phyloP scores from a whole-genome alignment of 2,888 invertebrate genomes.

The Cantharis nigra region DNA sequence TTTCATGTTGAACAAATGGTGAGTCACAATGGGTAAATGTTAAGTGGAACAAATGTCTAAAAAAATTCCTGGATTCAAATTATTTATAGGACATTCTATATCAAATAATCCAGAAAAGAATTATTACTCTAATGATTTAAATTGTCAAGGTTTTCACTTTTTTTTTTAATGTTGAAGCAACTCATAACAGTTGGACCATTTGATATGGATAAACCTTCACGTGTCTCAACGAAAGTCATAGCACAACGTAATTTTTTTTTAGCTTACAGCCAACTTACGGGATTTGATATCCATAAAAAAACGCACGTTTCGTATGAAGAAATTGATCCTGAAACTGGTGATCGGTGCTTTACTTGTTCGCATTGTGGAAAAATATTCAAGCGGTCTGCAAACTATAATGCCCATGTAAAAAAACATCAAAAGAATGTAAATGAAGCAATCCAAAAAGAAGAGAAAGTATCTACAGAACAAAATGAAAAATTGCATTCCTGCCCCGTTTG shows the following conservation, averaged over 20 bases:
- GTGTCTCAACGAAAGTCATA: no score
- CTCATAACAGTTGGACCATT: no score
- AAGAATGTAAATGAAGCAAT: not conserved
- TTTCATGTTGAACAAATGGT: no score
- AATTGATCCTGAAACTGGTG: conserved; percentile 39
- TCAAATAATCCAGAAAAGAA: no score
- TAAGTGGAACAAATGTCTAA: no score
- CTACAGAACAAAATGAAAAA: not conserved
- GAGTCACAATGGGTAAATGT: no score
- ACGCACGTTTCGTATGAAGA: conserved; percentile 44
- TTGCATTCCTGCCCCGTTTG: conserved; percentile 26
- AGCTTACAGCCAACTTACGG: conserved; percentile 26
- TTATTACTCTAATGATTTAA: no score
- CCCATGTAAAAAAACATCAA: conserved; percentile 19
- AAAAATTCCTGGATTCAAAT: no score
- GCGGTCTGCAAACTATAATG: conserved; percentile 21
- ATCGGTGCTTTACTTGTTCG: conserved; percentile 35
- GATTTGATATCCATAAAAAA: conserved; percentile 43
- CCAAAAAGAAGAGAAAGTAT: not conserved
- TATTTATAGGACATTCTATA: not conserved
- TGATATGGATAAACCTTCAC: no score
- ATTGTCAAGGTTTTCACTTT: no score
- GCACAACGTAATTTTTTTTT: not conserved
- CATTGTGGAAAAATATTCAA: conserved; percentile 29
- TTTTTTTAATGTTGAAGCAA: no score